A percentile compares a stretch with the other conserved stretches of the same genome.
Conservation (phyloP, 2,797 vertebrate species). For the Heterohyrax brucei region DNA sequence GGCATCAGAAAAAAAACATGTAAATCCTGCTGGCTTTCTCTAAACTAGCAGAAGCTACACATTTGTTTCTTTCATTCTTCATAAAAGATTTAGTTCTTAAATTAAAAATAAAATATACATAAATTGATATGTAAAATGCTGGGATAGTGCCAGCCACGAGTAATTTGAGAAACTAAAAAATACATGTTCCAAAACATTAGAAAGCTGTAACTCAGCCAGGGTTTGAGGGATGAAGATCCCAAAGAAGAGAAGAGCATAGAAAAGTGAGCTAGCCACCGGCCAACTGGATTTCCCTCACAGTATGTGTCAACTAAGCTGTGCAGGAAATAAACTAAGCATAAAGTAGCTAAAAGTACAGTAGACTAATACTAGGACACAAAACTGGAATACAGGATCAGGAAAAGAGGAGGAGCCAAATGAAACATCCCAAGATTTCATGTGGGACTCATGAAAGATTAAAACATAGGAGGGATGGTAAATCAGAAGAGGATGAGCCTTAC, state of each 20-base stretch:
- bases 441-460: background rate
- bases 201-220: slow-evolving; percentile 24
- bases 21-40: background rate
- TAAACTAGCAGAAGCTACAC: background rate
- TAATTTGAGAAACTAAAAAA: background rate
- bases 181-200: background rate
- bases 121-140: background rate
- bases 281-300: background rate
- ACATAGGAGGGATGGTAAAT: background rate
- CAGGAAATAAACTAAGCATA: background rate
- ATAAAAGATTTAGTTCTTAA: slow-evolving; percentile 8
- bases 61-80: background rate
- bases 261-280: background rate
- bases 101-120: background rate
- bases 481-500: background rate
- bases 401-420: background rate
- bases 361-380: background rate
- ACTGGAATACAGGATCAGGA: background rate
- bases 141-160: background rate
- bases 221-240: background rate
- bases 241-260: background rate
- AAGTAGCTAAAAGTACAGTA: background rate
- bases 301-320: background rate
- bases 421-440: background rate
- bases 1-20: background rate